Percentiles rank a stretch among this genome's conserved stretches.
These are phyloP conservation scores for Syngnathoides biaculeatus DNA, from an alignment of 2,113 vertebrate genomes.

Conservation along the genomic window DNA sequence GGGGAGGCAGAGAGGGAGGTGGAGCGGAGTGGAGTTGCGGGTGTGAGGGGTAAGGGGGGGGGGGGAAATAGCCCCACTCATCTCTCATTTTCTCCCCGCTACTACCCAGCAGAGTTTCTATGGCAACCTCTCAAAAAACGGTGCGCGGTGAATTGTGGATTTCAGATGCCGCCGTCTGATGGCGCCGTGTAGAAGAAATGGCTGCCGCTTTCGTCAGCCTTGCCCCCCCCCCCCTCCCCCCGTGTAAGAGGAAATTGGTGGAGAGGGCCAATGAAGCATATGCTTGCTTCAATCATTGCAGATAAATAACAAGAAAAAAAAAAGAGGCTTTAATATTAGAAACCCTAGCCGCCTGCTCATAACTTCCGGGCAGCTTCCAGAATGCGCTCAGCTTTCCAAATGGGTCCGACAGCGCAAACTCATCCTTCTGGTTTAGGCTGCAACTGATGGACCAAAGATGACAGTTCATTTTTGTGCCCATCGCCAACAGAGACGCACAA, in stretches of 20 bases:
- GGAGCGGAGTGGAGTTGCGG: slow-evolving; percentile 15
- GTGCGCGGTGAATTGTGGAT: slow-evolving; percentile 73
- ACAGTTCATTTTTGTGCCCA: slow-evolving; percentile 30
- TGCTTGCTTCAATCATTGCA: slow-evolving; percentile 56
- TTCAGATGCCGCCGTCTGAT: slow-evolving; percentile 74
- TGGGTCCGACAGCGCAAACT: slow-evolving; percentile 51
- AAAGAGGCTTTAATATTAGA: slow-evolving; percentile 50
- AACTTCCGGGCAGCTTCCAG: slow-evolving; percentile 43
- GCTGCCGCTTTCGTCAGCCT: slow-evolving; percentile 66
- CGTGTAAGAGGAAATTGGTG: slow-evolving; percentile 69
- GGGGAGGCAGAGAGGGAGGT: slow-evolving; percentile 45
- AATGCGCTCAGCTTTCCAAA: slow-evolving; percentile 34
- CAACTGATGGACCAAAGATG: slow-evolving; percentile 47
- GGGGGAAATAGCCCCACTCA: slow-evolving; percentile 74
- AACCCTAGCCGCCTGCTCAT: slow-evolving; percentile 46
- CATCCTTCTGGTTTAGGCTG: slow-evolving; percentile 47
- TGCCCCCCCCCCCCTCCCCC: not conserved
- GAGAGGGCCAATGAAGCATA: slow-evolving; percentile 67
- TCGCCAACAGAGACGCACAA: not conserved
- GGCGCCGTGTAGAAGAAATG: slow-evolving; percentile 68
- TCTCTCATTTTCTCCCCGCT: slow-evolving; percentile 73
- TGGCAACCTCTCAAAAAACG: slow-evolving; percentile 78
- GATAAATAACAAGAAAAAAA: slow-evolving; percentile 5
- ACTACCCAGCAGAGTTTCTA: slow-evolving; percentile 76
- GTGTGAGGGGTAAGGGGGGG: slow-evolving; percentile 41